phyloP scores from a whole-genome alignment of 2,113 vertebrate species.

The Ailurus styani region DNA sequence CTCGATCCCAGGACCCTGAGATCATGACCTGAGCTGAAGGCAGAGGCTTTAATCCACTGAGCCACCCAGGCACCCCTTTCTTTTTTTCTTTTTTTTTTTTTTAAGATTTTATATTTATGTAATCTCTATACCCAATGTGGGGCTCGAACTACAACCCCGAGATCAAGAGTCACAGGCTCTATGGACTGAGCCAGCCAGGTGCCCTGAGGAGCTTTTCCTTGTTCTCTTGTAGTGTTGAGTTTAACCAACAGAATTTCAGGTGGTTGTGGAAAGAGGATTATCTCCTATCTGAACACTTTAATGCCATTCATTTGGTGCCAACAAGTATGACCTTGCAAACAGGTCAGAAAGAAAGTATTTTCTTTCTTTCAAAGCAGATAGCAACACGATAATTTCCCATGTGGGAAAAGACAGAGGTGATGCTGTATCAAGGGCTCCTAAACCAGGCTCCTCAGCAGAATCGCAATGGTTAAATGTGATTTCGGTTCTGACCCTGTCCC shows the following conservation, averaged over 20 bases:
- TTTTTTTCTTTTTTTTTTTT: neutral
- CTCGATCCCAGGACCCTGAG: too few relatives aligned
- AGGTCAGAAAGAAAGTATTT: neutral
- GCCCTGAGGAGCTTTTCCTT: neutral
- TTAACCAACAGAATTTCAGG: neutral
- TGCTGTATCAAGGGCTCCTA: neutral
- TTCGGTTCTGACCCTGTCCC: neutral
- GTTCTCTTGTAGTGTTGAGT: neutral
- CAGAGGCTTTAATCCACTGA: too few relatives aligned
- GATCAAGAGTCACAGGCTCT: neutral
- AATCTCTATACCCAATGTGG: neutral
- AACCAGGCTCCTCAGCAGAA: neutral
- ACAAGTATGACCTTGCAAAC: neutral
- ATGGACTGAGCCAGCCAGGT: neutral
- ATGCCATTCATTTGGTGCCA: neutral
- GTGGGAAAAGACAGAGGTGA: neutral
- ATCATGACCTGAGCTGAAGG: too few relatives aligned
- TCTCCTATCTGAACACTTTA: neutral
- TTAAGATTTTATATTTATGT: neutral
- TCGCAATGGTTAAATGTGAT: neutral
- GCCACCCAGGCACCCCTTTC: too few relatives aligned
- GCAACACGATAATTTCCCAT: neutral
- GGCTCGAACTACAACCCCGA: neutral
- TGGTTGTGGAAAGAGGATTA: neutral
- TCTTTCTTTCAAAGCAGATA: neutral